Conservation (phyloP, 2,113 vertebrate species). For the Megaceryle maxima region DNA sequence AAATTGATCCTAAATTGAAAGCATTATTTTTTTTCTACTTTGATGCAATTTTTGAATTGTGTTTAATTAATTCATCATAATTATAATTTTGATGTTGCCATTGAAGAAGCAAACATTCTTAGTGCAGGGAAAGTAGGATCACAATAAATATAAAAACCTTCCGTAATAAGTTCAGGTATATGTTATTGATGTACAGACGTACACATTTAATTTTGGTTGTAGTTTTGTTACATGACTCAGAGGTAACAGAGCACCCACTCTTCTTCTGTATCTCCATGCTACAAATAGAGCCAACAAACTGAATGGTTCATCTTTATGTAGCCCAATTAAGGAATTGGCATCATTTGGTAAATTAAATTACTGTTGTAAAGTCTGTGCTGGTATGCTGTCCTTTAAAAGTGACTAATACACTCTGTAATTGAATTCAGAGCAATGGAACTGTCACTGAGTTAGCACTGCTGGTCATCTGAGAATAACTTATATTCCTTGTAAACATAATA, state of each 20-base stretch:
- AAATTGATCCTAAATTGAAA: not conserved
- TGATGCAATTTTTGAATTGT: not conserved
- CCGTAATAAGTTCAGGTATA: not conserved
- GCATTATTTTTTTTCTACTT: not conserved
- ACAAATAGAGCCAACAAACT: not conserved
- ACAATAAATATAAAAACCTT: not conserved
- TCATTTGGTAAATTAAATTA: not conserved
- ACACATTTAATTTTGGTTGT: not conserved
- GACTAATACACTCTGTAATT: not conserved
- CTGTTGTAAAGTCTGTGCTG: not conserved
- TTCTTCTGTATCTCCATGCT: not conserved
- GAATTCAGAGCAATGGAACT: not conserved
- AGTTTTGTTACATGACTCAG: not conserved
- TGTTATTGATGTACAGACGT: rapidly evolving
- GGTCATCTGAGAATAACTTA: not conserved
- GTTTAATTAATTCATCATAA: not conserved
- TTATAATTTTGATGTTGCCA: not conserved
- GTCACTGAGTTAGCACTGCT: not conserved
- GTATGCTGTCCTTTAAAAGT: not conserved
- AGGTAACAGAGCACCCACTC: not conserved
- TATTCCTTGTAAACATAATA: not conserved
- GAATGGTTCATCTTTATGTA: not conserved
- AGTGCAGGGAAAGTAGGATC: not conserved
- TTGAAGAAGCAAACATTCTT: not conserved
- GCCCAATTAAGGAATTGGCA: not conserved